Evolutionary conservation across 2,888 invertebrate species (phyloP).

Genomic region (Volucella inflata): DNA sequence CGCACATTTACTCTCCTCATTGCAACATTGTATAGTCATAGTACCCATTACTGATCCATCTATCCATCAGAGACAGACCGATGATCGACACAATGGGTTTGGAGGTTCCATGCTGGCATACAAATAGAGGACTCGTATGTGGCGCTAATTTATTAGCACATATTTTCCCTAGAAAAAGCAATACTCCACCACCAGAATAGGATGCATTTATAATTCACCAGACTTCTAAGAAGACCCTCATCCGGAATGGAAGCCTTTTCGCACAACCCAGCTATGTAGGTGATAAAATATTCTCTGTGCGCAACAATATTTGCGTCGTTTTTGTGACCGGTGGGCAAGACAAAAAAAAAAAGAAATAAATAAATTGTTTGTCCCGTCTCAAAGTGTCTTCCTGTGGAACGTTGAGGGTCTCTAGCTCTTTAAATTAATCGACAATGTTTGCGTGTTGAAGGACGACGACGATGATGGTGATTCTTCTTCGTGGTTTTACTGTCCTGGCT

Average conservation of each 20-base stretch:
- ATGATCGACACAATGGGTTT: constrained; percentile 59
- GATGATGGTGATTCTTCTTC: constrained; percentile 61
- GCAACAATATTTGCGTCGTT: constrained; percentile 50
- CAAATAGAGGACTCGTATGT: constrained; percentile 11
- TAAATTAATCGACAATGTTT: constrained; percentile 74
- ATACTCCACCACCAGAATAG: constrained; percentile 6
- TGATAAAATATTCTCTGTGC: constrained; percentile 73
- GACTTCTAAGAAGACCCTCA: constrained; percentile 19
- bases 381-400: constrained; percentile 52
- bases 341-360: too few species aligned
- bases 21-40: constrained; percentile 54
- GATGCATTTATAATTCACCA: constrained; percentile 57
- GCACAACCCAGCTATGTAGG: constrained; percentile 50
- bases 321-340: neutral
- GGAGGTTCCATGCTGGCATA: constrained; percentile 63
- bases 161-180: constrained; percentile 62
- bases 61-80: constrained; percentile 53
- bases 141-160: constrained; percentile 71
- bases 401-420: constrained; percentile 55
- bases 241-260: constrained; percentile 39
- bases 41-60: constrained; percentile 34
- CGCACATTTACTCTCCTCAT: constrained; percentile 39
- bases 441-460: constrained; percentile 74
- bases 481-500: constrained; percentile 20
- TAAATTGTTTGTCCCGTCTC: constrained; percentile 25